A percentile compares a stretch with the other conserved stretches of the same genome.
phyloP scores from a whole-genome alignment of 2,888 invertebrate genomes.

The Chrysolina americana region DNA sequence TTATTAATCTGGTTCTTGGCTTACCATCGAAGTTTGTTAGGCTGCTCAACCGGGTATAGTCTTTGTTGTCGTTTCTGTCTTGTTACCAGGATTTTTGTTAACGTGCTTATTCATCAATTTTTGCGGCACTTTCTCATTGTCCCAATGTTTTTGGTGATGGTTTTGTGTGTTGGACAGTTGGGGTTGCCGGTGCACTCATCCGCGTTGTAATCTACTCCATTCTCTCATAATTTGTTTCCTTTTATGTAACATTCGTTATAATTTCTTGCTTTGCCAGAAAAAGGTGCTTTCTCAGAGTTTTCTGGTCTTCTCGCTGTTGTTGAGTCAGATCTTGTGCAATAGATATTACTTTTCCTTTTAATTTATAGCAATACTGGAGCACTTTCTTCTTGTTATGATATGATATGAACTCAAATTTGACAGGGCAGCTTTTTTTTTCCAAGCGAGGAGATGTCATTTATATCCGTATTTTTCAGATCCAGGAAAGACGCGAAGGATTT shows the following conservation, averaged over 20 bases:
- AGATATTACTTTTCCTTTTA: not conserved
- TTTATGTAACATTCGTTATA: not conserved
- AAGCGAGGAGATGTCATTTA: not conserved
- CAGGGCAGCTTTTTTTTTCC: not conserved
- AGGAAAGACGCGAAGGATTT: too few species aligned
- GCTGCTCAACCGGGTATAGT: not conserved
- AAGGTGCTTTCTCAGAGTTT: not conserved
- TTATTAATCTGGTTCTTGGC: too few species aligned
- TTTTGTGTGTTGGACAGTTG: too few species aligned
- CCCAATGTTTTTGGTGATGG: too few species aligned
- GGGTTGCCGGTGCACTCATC: too few species aligned
- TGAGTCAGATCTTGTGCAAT: not conserved
- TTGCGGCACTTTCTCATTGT: too few species aligned
- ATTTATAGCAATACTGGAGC: too few species aligned
- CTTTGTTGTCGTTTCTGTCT: not conserved
- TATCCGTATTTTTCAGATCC: not conserved
- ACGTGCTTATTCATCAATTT: too few species aligned
- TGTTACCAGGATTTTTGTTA: not conserved
- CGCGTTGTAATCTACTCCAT: too few species aligned
- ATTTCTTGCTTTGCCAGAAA: not conserved
- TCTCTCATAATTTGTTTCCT: too few species aligned
- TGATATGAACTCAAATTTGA: not conserved
- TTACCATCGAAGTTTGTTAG: too few species aligned
- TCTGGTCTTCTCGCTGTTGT: not conserved
- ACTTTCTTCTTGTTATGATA: not conserved